Conservation (phyloP, 2,113 vertebrate genomes). For the Tragelaphus strepsiceros region DNA sequence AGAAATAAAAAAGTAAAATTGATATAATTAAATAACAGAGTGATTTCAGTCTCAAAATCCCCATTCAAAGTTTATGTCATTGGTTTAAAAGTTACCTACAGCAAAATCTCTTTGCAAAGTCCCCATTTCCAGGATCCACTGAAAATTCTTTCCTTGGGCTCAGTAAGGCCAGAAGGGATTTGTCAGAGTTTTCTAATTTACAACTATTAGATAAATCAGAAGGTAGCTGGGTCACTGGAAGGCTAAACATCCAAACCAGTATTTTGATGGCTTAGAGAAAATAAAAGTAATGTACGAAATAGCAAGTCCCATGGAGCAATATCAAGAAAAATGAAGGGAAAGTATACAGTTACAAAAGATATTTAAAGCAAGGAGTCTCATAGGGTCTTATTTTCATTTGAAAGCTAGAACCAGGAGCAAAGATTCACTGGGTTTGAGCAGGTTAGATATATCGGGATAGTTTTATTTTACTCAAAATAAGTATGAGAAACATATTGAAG, state of each 20-base stretch:
- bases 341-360: background rate
- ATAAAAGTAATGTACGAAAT: conserved; percentile 52
- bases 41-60: conserved; percentile 52
- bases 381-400: conserved; percentile 46
- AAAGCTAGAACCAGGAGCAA: conserved; percentile 46
- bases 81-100: conserved; percentile 54
- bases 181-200: conserved; percentile 62
- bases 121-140: conserved; percentile 13
- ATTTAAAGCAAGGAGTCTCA: conserved; percentile 38
- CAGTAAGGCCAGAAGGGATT: conserved; percentile 31
- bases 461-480: conserved; percentile 49
- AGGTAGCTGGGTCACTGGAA: conserved; percentile 54
- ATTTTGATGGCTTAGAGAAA: conserved; percentile 60
- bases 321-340: conserved; percentile 29
- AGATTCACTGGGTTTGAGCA: conserved; percentile 33
- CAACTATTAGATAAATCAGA: conserved; percentile 62
- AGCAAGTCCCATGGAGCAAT: background rate
- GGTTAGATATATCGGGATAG: background rate
- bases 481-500: background rate
- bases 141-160: conserved; percentile 54
- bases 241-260: conserved; percentile 24
- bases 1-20: conserved; percentile 66
- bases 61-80: conserved; percentile 28
- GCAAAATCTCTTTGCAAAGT: conserved; percentile 35
- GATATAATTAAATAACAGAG: conserved; percentile 63